Evolutionary conservation across 2,888 invertebrate species (phyloP), one percentile per base, ranked within the genome.

Genomic region (Macrophya alboannulata): DNA sequence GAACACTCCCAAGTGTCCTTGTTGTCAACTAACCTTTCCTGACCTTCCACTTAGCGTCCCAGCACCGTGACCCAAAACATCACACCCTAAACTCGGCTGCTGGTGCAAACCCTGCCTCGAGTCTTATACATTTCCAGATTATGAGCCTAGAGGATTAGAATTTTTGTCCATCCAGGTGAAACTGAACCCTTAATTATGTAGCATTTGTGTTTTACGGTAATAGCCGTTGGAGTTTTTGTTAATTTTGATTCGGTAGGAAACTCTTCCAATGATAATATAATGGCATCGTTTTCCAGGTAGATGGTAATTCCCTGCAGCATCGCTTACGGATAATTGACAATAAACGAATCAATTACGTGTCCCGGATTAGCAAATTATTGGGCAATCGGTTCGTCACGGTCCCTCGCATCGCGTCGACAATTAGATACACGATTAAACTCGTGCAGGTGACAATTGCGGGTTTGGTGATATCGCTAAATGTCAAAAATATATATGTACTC

Each of bases 321-420:
- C 62, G 81, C 43, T 81, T 81, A 62, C 81, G 62, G 81, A 62
- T 81, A 81, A 81, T 81, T 81, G 40, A 81, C 81, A 45, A 81
- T 81, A 59, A 59, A 81, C 62, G 81, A 81, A 81, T 81, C 81
- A 81, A 81, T 81, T 81, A 81, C 62, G 40, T 43, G 21, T 62
- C 43, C 59, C 59, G 81, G 62, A 62, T 81, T 43, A 81, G 81
- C 81, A 62, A 81, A 81, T 81, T 81, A 81, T 62, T 62, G 81
- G 81, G 59, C 81, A 62, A 81, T 81, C 81, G 62, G 81, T 81
- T 62, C 81, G 43, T 62, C 62, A 43, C 59, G 62, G 81, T 21
- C 59, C 40, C 43, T 43, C 37, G 43, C 40, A 51, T 43, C 12
- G 21, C 62, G 62, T 25, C 62, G 81, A 62, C 81, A 62, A 59